A percentile compares a stretch with the other conserved stretches of the same genome.
These are phyloP conservation scores for Andrena dorsata DNA, from an alignment of 2,888 invertebrate species.

Conservation along the genomic window DNA sequence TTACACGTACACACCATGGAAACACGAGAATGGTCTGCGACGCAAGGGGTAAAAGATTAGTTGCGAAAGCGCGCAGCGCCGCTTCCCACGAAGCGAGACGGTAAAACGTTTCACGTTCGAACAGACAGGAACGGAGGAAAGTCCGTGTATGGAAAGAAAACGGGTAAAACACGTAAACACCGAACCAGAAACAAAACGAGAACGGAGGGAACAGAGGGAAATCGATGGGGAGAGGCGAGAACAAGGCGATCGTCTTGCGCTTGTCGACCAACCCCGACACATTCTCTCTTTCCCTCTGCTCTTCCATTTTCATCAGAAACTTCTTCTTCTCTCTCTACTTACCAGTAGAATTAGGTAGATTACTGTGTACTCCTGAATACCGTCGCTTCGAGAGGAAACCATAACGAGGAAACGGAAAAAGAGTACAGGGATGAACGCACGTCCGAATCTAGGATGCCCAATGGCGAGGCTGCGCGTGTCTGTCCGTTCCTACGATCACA, in stretches of 20 bases:
- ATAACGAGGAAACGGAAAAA: slow-evolving; percentile 45
- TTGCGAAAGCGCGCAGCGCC: slow-evolving; percentile 53
- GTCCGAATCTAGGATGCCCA: slow-evolving; percentile 82
- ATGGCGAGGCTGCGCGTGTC: slow-evolving; percentile 72
- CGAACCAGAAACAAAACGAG: slow-evolving; percentile 46
- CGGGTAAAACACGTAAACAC: slow-evolving; percentile 63
- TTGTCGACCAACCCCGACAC: slow-evolving; percentile 24
- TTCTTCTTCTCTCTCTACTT: slow-evolving; percentile 64
- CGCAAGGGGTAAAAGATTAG: slow-evolving; percentile 52
- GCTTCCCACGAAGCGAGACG: slow-evolving; percentile 49
- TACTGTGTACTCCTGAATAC: slow-evolving; percentile 53
- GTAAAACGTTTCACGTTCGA: slow-evolving; percentile 57
- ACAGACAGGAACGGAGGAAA: slow-evolving; percentile 64
- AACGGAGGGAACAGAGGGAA: slow-evolving; percentile 56
- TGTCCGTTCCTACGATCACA: slow-evolving; percentile 7
- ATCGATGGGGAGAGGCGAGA: slow-evolving; percentile 19
- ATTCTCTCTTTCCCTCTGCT: slow-evolving; percentile 67
- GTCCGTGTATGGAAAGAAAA: slow-evolving; percentile 54
- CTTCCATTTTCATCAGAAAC: slow-evolving; percentile 52
- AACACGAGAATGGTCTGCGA: slow-evolving; percentile 54
- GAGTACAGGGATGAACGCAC: slow-evolving; percentile 71
- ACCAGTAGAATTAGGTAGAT: slow-evolving; percentile 57
- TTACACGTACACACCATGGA: slow-evolving; percentile 21
- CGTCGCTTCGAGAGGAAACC: slow-evolving; percentile 56
- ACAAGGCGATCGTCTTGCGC: slow-evolving; percentile 14